Evolutionary conservation across 2,888 invertebrate genomes (phyloP), one percentile per base, ranked within the genome.

Genomic region (Idaea biselata): DNA sequence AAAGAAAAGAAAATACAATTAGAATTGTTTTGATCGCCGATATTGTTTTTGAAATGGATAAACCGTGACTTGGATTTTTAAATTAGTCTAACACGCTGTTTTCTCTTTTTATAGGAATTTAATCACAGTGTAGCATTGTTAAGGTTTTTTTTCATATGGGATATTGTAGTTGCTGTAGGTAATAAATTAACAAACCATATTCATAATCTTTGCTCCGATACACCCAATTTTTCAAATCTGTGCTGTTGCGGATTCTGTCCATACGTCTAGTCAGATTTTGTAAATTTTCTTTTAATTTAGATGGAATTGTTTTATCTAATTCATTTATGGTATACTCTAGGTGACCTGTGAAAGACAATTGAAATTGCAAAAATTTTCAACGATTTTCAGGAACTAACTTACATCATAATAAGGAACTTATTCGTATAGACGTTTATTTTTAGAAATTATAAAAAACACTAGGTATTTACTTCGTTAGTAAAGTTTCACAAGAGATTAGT

Each of bases 121-220:
- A 1, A 25, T 25, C 25, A 25, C 25, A 44, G 44, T 44, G 44
- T 44, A 44, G 7, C 44, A 44, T 11, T 44, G 44, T 44, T 44
- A 3, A 44, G 44, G 44, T 44, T 44, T 44, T 8, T 14, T 11
- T 14, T 14, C 11, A 25, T 25, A 25, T 25, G 1, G 25, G 25
- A 5, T 25, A 5, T 25, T 25, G 1, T 25, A 25, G 25, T 25
- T 5, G 25, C 25, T 3, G 25, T 25, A 32, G 11, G 59, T 33
- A 16, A 18, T 17, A 25, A 25, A 57, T 32, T 18, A 67, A 77
- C 83, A 61, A 71, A 91, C 92, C 91, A 66, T 91, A 92, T 80
- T 91, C 89, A 66, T 91, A 92, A 68, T 92, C 92, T 74, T 91
- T 91, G 66, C 82, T 89, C 56, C 92, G 82, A 62, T 84, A 91